Evolutionary conservation across 2,797 vertebrate genomes (phyloP).

Genomic region (Pangasius larnaudii): DNA sequence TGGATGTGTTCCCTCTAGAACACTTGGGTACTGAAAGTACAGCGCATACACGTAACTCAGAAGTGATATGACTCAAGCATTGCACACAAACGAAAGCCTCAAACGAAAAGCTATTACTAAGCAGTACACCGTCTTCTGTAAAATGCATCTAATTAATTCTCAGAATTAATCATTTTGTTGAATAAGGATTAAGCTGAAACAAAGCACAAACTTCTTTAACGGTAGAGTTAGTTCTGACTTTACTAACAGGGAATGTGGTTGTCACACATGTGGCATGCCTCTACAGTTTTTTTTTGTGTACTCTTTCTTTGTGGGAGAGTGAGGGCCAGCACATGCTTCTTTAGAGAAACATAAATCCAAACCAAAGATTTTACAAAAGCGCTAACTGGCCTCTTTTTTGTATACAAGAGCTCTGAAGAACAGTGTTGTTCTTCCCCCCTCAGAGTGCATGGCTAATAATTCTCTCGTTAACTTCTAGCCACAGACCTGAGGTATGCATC

Average conservation of each 20-base stretch:
- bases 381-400: not conserved
- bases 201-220: too few relatives aligned
- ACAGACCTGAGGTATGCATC: too few relatives aligned
- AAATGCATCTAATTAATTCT: too few relatives aligned
- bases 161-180: not conserved
- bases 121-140: not conserved
- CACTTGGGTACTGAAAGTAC: constrained; percentile 17
- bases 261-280: not conserved
- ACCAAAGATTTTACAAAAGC: not conserved
- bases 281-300: not conserved
- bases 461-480: not conserved
- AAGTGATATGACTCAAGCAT: constrained; percentile 23
- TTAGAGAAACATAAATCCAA: not conserved
- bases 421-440: not conserved
- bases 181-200: not conserved
- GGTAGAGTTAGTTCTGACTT: not conserved
- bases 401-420: not conserved
- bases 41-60: not conserved
- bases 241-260: not conserved
- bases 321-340: not conserved
- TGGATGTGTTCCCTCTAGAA: constrained; percentile 15
- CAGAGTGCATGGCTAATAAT: not conserved
- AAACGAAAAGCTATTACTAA: not conserved
- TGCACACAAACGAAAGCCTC: not conserved
- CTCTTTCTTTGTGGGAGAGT: not conserved